Base-by-base conservation (phyloP, 2,797 vertebrate genomes). In the Cercopithecus petaurista region DNA sequence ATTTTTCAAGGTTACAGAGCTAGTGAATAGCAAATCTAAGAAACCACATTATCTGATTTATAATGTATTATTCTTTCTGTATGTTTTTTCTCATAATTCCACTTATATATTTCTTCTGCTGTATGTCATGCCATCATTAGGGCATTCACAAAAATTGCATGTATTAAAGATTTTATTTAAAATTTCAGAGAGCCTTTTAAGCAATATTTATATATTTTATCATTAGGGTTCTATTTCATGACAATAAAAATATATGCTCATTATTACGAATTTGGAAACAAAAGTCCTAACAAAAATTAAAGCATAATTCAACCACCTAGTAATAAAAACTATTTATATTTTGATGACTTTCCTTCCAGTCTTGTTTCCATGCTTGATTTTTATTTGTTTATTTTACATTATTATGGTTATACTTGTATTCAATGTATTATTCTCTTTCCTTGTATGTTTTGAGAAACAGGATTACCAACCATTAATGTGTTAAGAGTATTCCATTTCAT, bases 21-120 rank as follows among this genome's bases (percentile, higher is more conserved):
- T 93, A 90, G 89, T 95, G 84, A 95, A 95, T 92, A 92, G 92
- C 41, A 98, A 97, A 96, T 79, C 41, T 33, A 96, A 96, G 85
- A 80, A 93, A 75, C 41, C 84, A 55, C 6, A 96, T 83, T 46
- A 77, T 95, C 76, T 61, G 76, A 88, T 95, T 93, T 14, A 95
- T 86, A 94, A 87, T 89, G 43, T 86, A 50, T 36, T 90, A 14
- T 75, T 85, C 50, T 87, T 90, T 95, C 33, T 11, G 79, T 77
- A 79, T 48, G 41, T 48, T 72, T 80, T 67, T 91, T 87, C 72
- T 73, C 67, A 61, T 26, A 73, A 28, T 95, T 17, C 26, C 39
- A 55, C 36, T 61, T 77, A 50, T 5, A 5, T 50, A 72, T 94
- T 96, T 93, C 30, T 92, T 92, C 46, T 79, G 59, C 33, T 57